These are phyloP conservation scores for Plodia interpunctella DNA, from an alignment of 1,140 invertebrate species.

Conservation along the genomic window DNA sequence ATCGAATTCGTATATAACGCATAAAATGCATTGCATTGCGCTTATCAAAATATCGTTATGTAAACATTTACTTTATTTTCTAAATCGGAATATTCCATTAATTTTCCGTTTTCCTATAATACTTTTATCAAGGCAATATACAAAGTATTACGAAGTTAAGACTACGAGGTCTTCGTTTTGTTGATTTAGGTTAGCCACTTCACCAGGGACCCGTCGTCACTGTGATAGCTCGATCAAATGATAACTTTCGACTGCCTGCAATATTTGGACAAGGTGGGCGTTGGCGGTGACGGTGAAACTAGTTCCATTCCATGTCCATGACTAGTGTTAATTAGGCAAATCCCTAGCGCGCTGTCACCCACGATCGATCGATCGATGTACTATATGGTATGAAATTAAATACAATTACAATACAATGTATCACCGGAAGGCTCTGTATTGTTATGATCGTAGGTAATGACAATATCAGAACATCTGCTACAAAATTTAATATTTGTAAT, in stretches of 20 bases:
- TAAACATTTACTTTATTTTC: not conserved
- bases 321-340: not conserved
- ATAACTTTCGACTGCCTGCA: not conserved
- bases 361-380: not conserved
- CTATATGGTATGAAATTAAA: not conserved
- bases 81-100: not conserved
- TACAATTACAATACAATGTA: not conserved
- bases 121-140: no score
- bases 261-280: slow-evolving; percentile 2
- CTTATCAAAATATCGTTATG: not conserved
- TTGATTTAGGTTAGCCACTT: no score
- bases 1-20: not conserved
- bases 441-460: not conserved
- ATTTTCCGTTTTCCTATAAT: no score
- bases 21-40: not conserved
- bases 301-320: no score
- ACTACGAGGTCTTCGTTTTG: no score
- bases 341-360: not conserved
- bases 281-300: no score
- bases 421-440: not conserved
- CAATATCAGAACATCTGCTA: no score
- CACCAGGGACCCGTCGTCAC: no score
- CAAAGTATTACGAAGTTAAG: no score
- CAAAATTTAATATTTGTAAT: no score
- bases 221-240: not conserved